These are phyloP conservation scores for Noctua janthe DNA, from an alignment of 2,888 invertebrate species.

Conservation along the genomic window DNA sequence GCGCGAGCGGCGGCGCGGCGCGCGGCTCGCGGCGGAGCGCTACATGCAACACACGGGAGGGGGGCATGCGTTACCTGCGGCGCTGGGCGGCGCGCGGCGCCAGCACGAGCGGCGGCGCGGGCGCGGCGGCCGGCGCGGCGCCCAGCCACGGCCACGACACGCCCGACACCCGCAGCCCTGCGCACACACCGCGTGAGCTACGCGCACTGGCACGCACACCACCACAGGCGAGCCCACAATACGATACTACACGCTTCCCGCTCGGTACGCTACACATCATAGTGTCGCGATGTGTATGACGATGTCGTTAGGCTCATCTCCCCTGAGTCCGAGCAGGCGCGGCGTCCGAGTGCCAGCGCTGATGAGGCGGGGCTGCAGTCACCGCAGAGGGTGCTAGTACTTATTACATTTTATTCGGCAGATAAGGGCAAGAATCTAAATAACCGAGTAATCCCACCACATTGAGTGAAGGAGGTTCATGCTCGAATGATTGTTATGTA, in stretches of 20 bases:
- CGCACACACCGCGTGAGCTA: slow-evolving; percentile 84
- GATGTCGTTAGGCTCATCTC: neutral
- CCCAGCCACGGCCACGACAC: slow-evolving; percentile 94
- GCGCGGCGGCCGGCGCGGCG: slow-evolving; percentile 91
- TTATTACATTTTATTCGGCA: slow-evolving; percentile 32
- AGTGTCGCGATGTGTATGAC: neutral
- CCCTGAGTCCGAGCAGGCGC: slow-evolving; percentile 13
- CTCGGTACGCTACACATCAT: neutral
- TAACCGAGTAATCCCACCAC: slow-evolving; percentile 86
- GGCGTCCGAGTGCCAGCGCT: neutral
- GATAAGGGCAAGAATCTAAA: slow-evolving; percentile 75
- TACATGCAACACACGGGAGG: slow-evolving; percentile 85
- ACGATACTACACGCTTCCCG: neutral
- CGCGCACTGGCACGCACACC: neutral
- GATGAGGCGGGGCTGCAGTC: slow-evolving; percentile 13
- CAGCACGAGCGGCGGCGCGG: slow-evolving; percentile 93
- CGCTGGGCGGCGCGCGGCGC: slow-evolving; percentile 94
- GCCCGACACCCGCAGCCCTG: slow-evolving; percentile 95
- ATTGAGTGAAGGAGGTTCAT: slow-evolving; percentile 83
- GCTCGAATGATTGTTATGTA: slow-evolving; percentile 88
- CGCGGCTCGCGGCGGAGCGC: slow-evolving; percentile 93
- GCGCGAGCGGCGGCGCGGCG: slow-evolving; percentile 90
- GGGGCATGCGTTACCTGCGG: slow-evolving; percentile 91
- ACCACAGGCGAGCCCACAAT: neutral
- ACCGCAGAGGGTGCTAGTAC: slow-evolving; percentile 38